Evolutionary conservation across 2,113 vertebrate genomes (phyloP).

Genomic region (Sula dactylatra): DNA sequence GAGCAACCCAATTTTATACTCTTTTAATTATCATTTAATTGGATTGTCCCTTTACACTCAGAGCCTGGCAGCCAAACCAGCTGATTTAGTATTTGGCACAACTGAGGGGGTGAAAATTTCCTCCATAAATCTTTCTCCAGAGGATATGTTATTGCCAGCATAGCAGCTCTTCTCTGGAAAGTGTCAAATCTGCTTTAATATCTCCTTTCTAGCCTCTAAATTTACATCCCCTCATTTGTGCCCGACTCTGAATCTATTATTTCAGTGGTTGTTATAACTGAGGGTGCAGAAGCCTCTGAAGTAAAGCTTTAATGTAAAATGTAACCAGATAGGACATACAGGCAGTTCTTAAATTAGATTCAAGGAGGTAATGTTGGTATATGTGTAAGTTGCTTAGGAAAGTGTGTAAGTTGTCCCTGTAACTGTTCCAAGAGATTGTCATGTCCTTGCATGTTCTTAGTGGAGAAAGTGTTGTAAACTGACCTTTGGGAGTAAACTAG

Average conservation of each 20-base stretch:
- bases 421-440: conserved; percentile 24
- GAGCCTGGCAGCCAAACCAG: neutral
- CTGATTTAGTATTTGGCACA: neutral
- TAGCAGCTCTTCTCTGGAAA: neutral
- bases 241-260: neutral
- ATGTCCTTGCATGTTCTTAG: neutral
- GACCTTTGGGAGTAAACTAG: neutral
- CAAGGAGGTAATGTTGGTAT: neutral
- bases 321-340: neutral
- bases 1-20: conserved; percentile 30
- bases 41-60: neutral
- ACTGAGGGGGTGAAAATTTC: neutral
- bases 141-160: neutral
- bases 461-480: neutral
- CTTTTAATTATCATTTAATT: conserved; percentile 49
- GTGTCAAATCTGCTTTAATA: neutral
- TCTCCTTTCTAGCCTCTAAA: neutral
- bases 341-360: conserved; percentile 9
- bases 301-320: neutral
- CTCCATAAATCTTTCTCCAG: neutral
- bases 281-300: neutral
- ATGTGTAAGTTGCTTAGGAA: neutral
- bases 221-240: neutral
- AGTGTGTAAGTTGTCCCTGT: neutral
- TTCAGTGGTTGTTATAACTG: neutral